A percentile compares a stretch with the other conserved stretches of the same genome.
phyloP scores from a whole-genome alignment of 37 sponge, comb jelly and placozoan species.

The Amphimedon queenslandica region DNA sequence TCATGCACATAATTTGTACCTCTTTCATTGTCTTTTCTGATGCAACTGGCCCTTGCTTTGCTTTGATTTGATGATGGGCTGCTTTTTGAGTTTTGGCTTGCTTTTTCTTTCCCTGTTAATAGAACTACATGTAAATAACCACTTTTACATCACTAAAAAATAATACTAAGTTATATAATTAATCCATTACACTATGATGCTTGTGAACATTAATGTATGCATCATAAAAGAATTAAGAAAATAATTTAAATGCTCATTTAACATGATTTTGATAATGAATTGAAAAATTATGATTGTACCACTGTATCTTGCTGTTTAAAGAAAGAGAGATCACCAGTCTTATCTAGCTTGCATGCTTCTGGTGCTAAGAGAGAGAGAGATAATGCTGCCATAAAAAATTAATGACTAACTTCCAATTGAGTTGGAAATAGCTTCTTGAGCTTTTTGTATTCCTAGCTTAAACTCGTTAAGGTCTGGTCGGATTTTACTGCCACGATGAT shows the following conservation, averaged over 20 bases:
- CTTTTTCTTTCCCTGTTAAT: slow-evolving; percentile 67
- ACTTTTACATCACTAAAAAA: no score
- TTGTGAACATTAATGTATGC: no score
- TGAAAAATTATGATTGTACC: slow-evolving; percentile 19
- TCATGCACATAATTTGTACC: slow-evolving; percentile 16
- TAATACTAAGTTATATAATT: no score
- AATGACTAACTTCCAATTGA: slow-evolving; percentile 85
- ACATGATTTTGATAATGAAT: background rate
- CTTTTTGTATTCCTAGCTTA: slow-evolving; percentile 92
- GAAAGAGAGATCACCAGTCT: slow-evolving; percentile 86
- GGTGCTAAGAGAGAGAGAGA: slow-evolving; percentile 51
- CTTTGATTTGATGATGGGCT: slow-evolving; percentile 31
- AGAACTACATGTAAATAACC: background rate
- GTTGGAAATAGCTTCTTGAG: slow-evolving; percentile 96
- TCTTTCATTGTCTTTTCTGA: slow-evolving; percentile 85
- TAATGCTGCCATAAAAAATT: background rate
- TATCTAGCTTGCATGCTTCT: slow-evolving; percentile 79
- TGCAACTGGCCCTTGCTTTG: slow-evolving; percentile 54
- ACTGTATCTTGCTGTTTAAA: slow-evolving; percentile 83
- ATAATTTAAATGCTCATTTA: no score
- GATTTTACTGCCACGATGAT: slow-evolving; percentile 90
- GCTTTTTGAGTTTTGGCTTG: slow-evolving; percentile 54
- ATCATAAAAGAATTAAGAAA: no score
- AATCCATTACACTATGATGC: no score
- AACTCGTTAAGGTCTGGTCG: slow-evolving; percentile 92